A percentile compares a stretch with the other conserved stretches of the same genome.
Conservation (phyloP, 2,797 vertebrate genomes). For the Sebastes oblongus region DNA sequence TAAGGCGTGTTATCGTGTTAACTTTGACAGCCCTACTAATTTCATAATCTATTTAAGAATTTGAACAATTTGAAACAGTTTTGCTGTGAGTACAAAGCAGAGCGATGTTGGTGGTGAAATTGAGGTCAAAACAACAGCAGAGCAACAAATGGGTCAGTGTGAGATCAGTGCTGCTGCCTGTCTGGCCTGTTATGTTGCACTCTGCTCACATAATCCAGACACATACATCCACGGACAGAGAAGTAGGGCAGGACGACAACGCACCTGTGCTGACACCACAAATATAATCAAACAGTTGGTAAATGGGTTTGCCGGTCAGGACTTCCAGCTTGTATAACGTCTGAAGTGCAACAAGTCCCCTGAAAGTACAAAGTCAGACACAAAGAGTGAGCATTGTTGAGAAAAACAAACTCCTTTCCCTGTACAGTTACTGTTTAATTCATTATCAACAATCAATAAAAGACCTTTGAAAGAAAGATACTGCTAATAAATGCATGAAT, state of each 20-base stretch:
- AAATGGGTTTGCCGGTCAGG: slow-evolving; percentile 91
- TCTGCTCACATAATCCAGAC: slow-evolving; percentile 48
- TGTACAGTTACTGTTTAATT: too few relatives aligned
- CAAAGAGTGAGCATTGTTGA: neutral
- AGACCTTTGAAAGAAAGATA: neutral
- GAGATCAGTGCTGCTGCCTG: slow-evolving; percentile 26
- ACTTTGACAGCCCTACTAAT: too few relatives aligned
- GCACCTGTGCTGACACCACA: slow-evolving; percentile 98
- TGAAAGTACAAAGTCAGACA: slow-evolving; percentile 68
- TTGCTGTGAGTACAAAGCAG: neutral
- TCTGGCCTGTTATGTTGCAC: neutral
- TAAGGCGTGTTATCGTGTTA: too few relatives aligned
- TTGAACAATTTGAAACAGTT: neutral
- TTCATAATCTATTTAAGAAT: neutral
- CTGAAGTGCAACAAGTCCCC: slow-evolving; percentile 94
- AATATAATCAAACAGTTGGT: slow-evolving; percentile 96
- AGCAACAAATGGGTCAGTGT: slow-evolving; percentile 55
- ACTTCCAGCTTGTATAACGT: slow-evolving; percentile 91
- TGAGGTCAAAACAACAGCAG: slow-evolving; percentile 44
- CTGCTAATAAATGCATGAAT: too few relatives aligned
- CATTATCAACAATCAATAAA: too few relatives aligned
- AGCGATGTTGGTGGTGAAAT: neutral
- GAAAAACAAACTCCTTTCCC: too few relatives aligned
- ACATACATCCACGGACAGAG: slow-evolving; percentile 21
- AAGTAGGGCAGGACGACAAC: slow-evolving; percentile 43